Evolutionary conservation across 23 tunicate species (phyloP).

Genomic region (Botrylloides violaceus): DNA sequence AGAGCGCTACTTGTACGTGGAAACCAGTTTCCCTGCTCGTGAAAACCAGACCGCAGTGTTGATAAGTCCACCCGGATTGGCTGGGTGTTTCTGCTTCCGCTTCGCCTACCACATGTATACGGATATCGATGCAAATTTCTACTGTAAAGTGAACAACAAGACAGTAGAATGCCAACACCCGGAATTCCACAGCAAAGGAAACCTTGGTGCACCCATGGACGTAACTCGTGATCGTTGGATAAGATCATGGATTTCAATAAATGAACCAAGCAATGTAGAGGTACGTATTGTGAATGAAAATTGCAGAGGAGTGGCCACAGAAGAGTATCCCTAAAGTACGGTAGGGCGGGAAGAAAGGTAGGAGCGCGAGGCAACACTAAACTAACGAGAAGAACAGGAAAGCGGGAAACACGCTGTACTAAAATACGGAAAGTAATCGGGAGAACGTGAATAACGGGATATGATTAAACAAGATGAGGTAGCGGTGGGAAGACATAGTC

Average conservation of each 20-base stretch:
- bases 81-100: conserved; percentile 35
- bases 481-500: no score
- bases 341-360: no score
- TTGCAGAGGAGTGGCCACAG: no score
- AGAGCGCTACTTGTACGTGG: conserved; percentile 26
- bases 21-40: conserved; percentile 28
- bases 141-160: conserved; percentile 7
- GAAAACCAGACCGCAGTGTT: conserved; percentile 7
- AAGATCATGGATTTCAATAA: conserved; percentile 19
- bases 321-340: no score
- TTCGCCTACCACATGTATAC: conserved; percentile 23
- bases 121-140: conserved; percentile 1
- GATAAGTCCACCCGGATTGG: conserved; percentile 18
- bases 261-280: conserved; percentile 17
- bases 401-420: no score
- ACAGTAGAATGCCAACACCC: conserved; percentile 8
- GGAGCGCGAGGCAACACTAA: no score
- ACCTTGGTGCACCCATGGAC: conserved; percentile 6
- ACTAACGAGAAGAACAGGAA: no score
- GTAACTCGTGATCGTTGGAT: conserved; percentile 5
- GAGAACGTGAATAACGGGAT: no score
- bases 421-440: no score
- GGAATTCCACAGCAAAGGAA: neutral
- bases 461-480: no score
- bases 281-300: no score